Percentiles rank a stretch among this genome's conserved stretches.
Evolutionary conservation across 2,113 vertebrate species (phyloP).

Genomic region (Oreochromis tanganicae): DNA sequence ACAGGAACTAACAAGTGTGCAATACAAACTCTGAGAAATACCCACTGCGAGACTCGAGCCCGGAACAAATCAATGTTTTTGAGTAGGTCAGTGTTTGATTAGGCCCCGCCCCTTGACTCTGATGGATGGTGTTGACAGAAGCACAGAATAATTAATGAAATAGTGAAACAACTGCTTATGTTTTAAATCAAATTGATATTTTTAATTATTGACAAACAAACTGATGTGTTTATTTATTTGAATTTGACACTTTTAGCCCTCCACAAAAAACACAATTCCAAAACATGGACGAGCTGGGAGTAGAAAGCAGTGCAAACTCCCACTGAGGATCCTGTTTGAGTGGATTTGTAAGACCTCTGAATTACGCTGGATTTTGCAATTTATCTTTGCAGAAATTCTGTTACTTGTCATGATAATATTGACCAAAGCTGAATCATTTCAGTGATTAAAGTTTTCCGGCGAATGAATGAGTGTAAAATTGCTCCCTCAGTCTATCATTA

Average conservation of each 20-base stretch:
- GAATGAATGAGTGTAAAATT: not conserved
- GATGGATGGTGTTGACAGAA: not conserved
- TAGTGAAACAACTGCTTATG: not conserved
- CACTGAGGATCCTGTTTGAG: not conserved
- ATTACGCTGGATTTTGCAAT: rapidly evolving
- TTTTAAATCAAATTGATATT: not conserved
- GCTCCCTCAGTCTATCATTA: not conserved
- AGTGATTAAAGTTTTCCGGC: not conserved
- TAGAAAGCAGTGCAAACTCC: not conserved
- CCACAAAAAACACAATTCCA: not conserved
- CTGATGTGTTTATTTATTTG: not conserved
- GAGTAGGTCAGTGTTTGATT: not conserved
- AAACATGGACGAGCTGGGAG: too few species aligned
- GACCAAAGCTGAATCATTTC: not conserved
- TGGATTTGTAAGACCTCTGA: not conserved
- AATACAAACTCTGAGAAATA: not conserved
- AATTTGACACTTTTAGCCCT: not conserved
- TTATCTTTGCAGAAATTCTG: not conserved
- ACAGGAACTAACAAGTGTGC: not conserved
- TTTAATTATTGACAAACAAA: not conserved
- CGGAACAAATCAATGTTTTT: rapidly evolving
- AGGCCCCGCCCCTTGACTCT: not conserved
- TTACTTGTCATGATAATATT: not conserved
- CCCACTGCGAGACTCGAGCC: not conserved
- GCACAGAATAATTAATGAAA: not conserved